These are phyloP conservation scores for Xylophagus ater DNA, from an alignment of 2,888 invertebrate genomes.

Conservation along the genomic window DNA sequence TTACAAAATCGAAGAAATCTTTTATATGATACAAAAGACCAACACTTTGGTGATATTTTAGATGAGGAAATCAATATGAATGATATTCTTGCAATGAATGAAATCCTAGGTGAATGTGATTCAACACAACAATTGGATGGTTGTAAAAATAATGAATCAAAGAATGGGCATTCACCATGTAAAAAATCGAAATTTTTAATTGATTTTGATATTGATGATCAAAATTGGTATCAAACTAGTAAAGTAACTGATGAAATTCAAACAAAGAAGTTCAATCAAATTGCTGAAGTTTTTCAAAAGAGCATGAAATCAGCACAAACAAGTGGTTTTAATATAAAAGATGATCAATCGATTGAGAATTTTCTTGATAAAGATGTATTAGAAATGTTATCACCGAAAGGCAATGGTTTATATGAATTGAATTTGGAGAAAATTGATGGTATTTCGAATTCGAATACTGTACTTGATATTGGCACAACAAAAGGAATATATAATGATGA, in stretches of 20 bases:
- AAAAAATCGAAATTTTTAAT: constrained; percentile 20
- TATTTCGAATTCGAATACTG: constrained; percentile 5
- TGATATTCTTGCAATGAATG: constrained; percentile 18
- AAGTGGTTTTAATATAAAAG: constrained; percentile 23
- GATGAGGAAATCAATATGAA: constrained; percentile 23
- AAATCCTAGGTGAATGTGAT: constrained; percentile 16
- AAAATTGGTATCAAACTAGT: constrained; percentile 21
- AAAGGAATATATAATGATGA: too few relatives aligned
- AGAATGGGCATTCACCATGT: constrained; percentile 11
- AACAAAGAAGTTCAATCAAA: constrained; percentile 7
- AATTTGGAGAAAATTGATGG: constrained; percentile 19
- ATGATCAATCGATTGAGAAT: constrained; percentile 4
- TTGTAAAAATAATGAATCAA: constrained; percentile 14
- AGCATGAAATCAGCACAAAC: constrained; percentile 19
- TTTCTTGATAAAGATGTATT: constrained; percentile 19
- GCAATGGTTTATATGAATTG: constrained; percentile 19
- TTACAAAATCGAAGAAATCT: constrained; percentile 24
- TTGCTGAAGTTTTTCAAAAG: constrained; percentile 13
- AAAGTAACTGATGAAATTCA: too few relatives aligned
- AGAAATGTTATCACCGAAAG: constrained; percentile 19
- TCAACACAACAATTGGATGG: constrained; percentile 9
- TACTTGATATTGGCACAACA: constrained; percentile 6
- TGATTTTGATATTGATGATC: constrained; percentile 24
- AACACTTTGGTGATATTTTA: constrained; percentile 17
- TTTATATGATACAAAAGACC: constrained; percentile 23